Percentiles rank a stretch among this genome's conserved stretches.
Conservation (phyloP, 2,797 vertebrate genomes). For the Pangasius krempfi region DNA sequence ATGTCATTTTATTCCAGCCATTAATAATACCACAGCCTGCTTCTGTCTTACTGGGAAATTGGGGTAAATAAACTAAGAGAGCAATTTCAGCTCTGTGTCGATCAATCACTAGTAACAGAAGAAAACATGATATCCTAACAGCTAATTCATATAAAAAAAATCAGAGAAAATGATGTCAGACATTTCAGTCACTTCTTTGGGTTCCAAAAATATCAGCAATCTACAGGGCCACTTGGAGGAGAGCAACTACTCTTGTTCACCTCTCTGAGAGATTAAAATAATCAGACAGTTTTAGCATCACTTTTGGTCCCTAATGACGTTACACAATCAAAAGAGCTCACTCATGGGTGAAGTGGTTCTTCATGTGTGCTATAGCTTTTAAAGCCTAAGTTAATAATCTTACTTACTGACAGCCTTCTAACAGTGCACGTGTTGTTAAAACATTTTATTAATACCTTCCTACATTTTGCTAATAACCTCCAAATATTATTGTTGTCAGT, state of each 20-base stretch:
- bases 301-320: neutral
- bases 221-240: neutral
- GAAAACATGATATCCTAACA: neutral
- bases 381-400: neutral
- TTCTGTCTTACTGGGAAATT: neutral
- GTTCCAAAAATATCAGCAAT: constrained; percentile 32
- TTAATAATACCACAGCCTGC: neutral
- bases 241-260: neutral
- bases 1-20: neutral
- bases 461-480: neutral
- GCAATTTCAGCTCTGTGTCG: neutral
- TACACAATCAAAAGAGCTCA: neutral
- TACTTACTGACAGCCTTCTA: neutral
- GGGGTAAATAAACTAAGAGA: neutral
- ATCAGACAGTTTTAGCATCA: constrained; percentile 1
- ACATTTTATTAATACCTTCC: neutral
- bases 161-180: neutral
- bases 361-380: neutral
- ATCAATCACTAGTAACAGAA: neutral
- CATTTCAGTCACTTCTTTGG: neutral
- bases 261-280: neutral
- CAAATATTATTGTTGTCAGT: neutral
- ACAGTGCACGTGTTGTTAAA: neutral
- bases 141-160: neutral
- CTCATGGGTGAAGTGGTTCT: neutral